Evolutionary conservation across 2,797 vertebrate genomes (phyloP).

Genomic region (Dendrocincla tyrannina): DNA sequence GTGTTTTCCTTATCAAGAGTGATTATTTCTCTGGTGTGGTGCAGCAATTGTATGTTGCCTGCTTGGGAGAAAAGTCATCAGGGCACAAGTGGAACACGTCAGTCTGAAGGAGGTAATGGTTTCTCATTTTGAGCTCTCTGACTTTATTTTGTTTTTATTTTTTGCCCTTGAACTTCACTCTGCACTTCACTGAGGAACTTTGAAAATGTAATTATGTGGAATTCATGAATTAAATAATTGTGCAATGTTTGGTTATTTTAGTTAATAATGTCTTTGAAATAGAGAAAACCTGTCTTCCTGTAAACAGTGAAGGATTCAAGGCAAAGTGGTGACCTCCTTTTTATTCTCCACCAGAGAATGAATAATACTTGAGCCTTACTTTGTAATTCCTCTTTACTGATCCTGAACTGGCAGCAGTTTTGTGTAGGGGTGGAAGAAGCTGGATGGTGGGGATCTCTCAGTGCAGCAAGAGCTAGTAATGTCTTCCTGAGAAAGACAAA

Average conservation of each 20-base stretch:
- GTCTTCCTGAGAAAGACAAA: not conserved
- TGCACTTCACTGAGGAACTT: not conserved
- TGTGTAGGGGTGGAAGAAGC: not conserved
- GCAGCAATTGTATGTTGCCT: not conserved
- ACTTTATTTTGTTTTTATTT: not conserved
- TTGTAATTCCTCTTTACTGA: not conserved
- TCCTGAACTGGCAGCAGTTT: not conserved
- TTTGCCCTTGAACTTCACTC: not conserved
- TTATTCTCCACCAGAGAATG: not conserved
- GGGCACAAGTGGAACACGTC: not conserved
- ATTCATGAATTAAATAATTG: not conserved
- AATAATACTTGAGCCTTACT: not conserved
- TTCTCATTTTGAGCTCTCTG: not conserved
- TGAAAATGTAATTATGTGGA: not conserved
- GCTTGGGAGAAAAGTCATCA: not conserved
- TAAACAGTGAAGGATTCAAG: not conserved
- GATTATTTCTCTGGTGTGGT: not conserved
- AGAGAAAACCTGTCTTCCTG: not conserved
- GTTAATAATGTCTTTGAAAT: not conserved
- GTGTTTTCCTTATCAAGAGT: not conserved
- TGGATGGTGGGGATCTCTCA: not conserved
- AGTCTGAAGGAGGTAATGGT: not conserved
- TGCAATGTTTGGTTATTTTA: not conserved
- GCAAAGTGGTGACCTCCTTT: not conserved
- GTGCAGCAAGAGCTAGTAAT: not conserved